These are phyloP conservation scores for Danio albolineatus DNA, from an alignment of 2,797 vertebrate genomes.

Conservation along the genomic window DNA sequence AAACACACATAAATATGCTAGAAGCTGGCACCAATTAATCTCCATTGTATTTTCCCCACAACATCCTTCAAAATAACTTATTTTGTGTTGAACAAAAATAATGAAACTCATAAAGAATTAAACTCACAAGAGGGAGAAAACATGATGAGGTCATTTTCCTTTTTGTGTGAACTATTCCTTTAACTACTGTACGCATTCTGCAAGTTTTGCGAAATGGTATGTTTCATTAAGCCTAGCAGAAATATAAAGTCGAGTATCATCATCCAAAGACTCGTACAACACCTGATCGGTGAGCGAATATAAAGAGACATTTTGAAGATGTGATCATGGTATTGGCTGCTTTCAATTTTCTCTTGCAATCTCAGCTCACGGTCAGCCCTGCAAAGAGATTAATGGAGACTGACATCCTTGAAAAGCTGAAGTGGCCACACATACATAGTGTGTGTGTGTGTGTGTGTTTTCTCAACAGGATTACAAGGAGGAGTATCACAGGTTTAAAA, in stretches of 20 bases:
- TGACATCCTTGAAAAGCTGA: conserved; percentile 25
- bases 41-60: too few species aligned
- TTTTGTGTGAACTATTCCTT: too few species aligned
- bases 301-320: neutral
- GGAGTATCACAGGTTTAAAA: neutral
- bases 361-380: conserved; percentile 2
- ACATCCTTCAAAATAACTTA: too few species aligned
- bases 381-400: conserved; percentile 10
- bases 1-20: too few species aligned
- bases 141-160: too few species aligned
- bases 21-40: too few species aligned
- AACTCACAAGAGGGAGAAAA: too few species aligned
- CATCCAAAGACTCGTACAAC: neutral
- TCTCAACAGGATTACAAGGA: neutral
- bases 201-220: too few species aligned
- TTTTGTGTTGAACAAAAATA: too few species aligned
- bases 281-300: neutral
- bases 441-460: neutral
- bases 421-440: neutral
- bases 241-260: neutral
- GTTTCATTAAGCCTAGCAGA: too few species aligned
- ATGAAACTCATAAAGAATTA: too few species aligned
- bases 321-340: neutral
- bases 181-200: too few species aligned
- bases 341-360: conserved; percentile 14